Base-by-base conservation (phyloP, 2,888 invertebrate species). In the Serrognathus titanus region DNA sequence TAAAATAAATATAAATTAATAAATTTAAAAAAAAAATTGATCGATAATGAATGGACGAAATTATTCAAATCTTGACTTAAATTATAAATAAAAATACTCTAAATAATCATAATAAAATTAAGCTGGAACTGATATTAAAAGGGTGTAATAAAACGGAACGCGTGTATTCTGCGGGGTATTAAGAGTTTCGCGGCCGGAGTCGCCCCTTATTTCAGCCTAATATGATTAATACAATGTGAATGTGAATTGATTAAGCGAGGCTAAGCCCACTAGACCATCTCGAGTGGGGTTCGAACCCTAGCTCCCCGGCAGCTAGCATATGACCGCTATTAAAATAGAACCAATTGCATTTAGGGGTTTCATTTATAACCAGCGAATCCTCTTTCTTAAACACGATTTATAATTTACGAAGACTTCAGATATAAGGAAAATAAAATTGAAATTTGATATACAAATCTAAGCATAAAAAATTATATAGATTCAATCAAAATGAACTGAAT, bases 171-270 rank as follows among this genome's bases (percentile, higher is more conserved):
- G 43, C 20, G 12, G 20, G 20, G 43, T 20, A 43, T 43, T 43
- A 43, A 43, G 20, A 43, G 43, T 43, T 43, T 43, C 43, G 43
- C 43, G 43, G 16, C 43, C 43, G 20, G 43, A 16, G 20, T 16
- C 59, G 63, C 65, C 64, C 60, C 64, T 64, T 65, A 62, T 64
- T 64, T 68, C 62, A 60, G 63, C 63, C 53, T 69, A 69, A 68
- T 68, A 64, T 68, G 66, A 68, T 69, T 69, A 69, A 66, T 68
- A 66, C 64, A 65, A 65, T 68, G 61, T 68, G 69, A 69, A 69
- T 63, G 59, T 62, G 57, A 61, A 64, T 66, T 69, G 69, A 69
- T 69, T 69, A 67, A 68, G 66, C 64, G 66, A 58, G 49, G 61
- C 64, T 57, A 59, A 53, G 59, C 49, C 55, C 55, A 57, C 59